A percentile compares a stretch with the other conserved stretches of the same genome.
These are phyloP conservation scores for Fregetta grallaria DNA, from an alignment of 2,113 vertebrate genomes.

Conservation along the genomic window DNA sequence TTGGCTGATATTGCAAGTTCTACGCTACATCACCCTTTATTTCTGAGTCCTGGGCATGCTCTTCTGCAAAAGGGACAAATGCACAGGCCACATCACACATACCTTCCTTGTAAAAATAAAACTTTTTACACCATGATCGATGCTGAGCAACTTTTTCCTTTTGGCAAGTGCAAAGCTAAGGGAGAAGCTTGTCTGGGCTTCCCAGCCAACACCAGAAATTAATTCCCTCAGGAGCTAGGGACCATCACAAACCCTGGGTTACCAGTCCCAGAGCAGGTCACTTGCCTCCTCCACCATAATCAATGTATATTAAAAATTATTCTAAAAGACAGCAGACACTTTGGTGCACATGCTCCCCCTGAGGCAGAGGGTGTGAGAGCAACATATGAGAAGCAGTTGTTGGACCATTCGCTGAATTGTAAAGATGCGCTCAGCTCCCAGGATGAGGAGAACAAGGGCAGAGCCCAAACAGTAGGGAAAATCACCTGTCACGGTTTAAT, in stretches of 20 bases:
- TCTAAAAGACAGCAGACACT: neutral
- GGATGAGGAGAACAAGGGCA: neutral
- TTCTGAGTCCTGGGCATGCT: neutral
- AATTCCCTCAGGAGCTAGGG: neutral
- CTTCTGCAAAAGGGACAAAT: neutral
- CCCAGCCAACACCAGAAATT: neutral
- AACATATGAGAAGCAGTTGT: fast-evolving
- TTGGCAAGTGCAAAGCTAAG: neutral
- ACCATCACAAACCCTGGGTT: neutral
- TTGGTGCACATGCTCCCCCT: neutral
- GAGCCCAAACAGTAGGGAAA: neutral
- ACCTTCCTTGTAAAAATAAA: neutral
- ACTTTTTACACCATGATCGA: neutral
- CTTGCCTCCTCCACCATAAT: neutral
- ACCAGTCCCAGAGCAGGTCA: neutral
- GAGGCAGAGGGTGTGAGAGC: neutral
- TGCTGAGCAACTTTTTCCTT: neutral
- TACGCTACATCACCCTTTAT: neutral
- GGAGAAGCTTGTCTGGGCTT: neutral
- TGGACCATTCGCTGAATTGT: neutral
- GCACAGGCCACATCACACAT: neutral
- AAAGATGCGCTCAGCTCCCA: neutral
- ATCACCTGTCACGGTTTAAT: neutral
- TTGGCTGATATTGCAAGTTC: neutral
- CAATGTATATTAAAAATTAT: neutral